Conservation (phyloP, 2,113 vertebrate species). For the Corythornis madagascariensis region DNA sequence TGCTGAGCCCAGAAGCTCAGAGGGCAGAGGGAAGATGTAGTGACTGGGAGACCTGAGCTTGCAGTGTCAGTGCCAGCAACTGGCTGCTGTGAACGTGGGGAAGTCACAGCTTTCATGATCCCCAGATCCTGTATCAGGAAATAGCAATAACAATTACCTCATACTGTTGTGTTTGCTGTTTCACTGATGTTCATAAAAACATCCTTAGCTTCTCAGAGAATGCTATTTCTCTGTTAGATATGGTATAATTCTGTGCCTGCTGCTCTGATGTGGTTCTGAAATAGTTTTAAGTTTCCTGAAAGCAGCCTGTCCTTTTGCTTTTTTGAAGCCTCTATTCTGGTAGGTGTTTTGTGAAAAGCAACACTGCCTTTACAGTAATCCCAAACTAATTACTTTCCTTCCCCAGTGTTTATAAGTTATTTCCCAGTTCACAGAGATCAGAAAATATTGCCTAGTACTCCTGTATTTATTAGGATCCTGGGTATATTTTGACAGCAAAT, state of each 20-base stretch:
- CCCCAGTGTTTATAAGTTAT: neutral
- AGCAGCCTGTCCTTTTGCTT: neutral
- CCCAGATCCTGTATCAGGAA: constrained; percentile 21
- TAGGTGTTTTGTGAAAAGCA: neutral
- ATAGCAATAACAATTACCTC: neutral
- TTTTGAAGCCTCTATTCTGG: neutral
- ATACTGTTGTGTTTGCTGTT: neutral
- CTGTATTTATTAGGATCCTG: neutral
- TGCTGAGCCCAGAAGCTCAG: neutral
- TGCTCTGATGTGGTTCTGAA: neutral
- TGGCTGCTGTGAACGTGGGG: neutral
- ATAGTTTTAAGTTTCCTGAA: neutral
- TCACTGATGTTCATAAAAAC: neutral
- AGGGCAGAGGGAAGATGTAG: neutral
- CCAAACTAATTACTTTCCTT: neutral
- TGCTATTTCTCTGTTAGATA: neutral
- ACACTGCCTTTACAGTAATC: neutral
- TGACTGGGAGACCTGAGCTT: neutral
- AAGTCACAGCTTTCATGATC: neutral
- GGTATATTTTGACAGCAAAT: neutral
- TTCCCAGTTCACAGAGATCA: neutral
- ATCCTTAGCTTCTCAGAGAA: neutral
- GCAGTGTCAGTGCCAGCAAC: neutral
- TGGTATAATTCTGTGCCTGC: neutral
- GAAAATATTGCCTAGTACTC: neutral